Conservation (phyloP, 1,140 invertebrate species). For the Macrotrachela quadricornifera region DNA sequence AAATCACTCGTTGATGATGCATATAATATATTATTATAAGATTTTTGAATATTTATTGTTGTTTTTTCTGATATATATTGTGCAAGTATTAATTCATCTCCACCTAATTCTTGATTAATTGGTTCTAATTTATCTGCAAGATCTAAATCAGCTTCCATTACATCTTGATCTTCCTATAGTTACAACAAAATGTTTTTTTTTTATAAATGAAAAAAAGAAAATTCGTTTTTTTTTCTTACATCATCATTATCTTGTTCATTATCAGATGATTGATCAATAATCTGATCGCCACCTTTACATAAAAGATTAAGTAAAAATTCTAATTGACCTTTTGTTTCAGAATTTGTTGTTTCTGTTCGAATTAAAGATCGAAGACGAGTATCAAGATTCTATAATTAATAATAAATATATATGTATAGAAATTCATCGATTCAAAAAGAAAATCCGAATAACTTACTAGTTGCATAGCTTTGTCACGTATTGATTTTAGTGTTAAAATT, state of each 20-base stretch:
- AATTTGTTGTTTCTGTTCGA: background rate
- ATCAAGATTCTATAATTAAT: background rate
- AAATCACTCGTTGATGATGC: too few species aligned
- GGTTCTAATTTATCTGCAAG: constrained; percentile 29
- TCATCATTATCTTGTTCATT: constrained; percentile 29
- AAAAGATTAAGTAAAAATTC: background rate
- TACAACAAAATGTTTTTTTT: too few species aligned
- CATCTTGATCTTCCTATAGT: constrained; percentile 30
- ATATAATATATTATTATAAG: too few species aligned
- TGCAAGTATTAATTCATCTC: constrained; percentile 28
- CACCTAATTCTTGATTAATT: constrained; percentile 22
- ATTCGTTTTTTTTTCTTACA: constrained; percentile 12
- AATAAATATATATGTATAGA: background rate
- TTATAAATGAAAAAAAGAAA: too few species aligned
- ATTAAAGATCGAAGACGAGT: background rate
- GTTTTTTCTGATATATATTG: constrained; percentile 15
- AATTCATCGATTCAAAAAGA: background rate
- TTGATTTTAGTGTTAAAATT: constrained; percentile 33
- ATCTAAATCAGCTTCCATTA: constrained; percentile 35
- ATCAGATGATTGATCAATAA: constrained; percentile 17
- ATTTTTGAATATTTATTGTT: too few species aligned
- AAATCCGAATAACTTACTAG: constrained; percentile 16
- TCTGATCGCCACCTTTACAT: constrained; percentile 7
- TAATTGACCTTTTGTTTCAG: constrained; percentile 12
- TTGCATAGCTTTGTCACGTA: constrained; percentile 35